phyloP scores from a whole-genome alignment of 2,888 invertebrate species.

The Polymixis lichenea region DNA sequence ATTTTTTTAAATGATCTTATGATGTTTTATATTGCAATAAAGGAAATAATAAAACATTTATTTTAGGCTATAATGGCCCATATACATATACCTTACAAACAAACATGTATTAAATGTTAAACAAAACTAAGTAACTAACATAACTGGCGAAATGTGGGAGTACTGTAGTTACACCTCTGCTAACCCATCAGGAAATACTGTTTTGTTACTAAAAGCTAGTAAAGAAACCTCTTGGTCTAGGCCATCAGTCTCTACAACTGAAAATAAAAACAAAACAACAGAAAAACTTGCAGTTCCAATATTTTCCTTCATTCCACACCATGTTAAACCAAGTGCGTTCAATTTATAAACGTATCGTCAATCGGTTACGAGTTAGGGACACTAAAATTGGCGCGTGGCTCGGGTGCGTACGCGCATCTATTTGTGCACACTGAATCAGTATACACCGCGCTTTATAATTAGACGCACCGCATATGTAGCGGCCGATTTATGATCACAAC shows the following conservation, averaged over 20 bases:
- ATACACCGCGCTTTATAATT: conserved; percentile 65
- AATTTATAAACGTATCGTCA: conserved; percentile 58
- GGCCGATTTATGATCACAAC: conserved; percentile 64
- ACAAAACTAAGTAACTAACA: too few relatives aligned
- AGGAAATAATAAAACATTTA: too few relatives aligned
- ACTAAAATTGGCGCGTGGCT: conserved; percentile 68
- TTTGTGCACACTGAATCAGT: conserved; percentile 74
- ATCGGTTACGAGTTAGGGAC: conserved; percentile 59
- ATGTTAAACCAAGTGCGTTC: conserved; percentile 21
- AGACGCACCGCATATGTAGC: conserved; percentile 55
- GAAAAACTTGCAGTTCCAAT: neutral
- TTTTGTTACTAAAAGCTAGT: neutral
- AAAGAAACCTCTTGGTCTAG: neutral
- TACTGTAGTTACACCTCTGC: neutral
- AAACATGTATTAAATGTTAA: too few relatives aligned
- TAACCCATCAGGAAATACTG: neutral
- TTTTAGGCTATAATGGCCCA: too few relatives aligned
- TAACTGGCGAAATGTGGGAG: neutral
- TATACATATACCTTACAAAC: too few relatives aligned
- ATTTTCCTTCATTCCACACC: neutral
- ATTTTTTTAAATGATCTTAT: too few relatives aligned
- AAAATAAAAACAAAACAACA: too few relatives aligned
- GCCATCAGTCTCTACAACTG: neutral
- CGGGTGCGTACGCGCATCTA: conserved; percentile 74
- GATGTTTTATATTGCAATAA: too few relatives aligned